phyloP scores from a whole-genome alignment of 2,113 vertebrate species.

The Phyllostomus hastatus region DNA sequence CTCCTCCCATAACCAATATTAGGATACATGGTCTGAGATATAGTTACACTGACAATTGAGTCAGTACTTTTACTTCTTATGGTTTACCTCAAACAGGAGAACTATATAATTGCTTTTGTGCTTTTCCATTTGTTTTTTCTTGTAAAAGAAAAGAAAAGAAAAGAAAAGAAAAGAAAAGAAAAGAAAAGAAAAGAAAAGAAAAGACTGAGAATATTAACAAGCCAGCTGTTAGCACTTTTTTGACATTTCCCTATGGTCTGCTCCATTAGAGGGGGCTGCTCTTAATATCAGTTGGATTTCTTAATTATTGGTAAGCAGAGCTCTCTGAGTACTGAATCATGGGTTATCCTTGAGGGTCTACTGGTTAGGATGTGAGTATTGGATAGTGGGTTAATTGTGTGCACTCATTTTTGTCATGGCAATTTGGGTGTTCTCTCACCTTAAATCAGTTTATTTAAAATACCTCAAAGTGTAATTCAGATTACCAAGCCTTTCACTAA shows the following conservation, averaged over 20 bases:
- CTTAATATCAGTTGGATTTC: slow-evolving; percentile 62
- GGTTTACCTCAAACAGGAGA: neutral
- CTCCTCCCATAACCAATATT: neutral
- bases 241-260: slow-evolving; percentile 71
- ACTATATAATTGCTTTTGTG: slow-evolving; percentile 41
- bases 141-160: slow-evolving; percentile 32
- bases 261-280: slow-evolving; percentile 57
- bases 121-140: slow-evolving; percentile 61
- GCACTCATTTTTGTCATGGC: slow-evolving; percentile 35
- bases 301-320: slow-evolving; percentile 72
- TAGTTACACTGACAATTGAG: neutral
- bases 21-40: neutral
- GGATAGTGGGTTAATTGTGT: slow-evolving; percentile 32
- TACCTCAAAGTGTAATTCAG: neutral
- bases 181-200: slow-evolving; percentile 42
- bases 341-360: no score
- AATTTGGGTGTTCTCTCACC: slow-evolving; percentile 12
- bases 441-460: slow-evolving; percentile 40
- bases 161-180: neutral
- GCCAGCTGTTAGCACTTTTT: slow-evolving; percentile 72
- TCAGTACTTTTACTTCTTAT: neutral
- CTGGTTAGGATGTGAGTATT: neutral
- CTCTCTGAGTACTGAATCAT: slow-evolving; percentile 9
- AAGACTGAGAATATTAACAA: slow-evolving; percentile 65
- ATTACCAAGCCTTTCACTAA: slow-evolving; percentile 13